Evolutionary conservation across 2,113 vertebrate genomes (phyloP).

Genomic region (Oncorhynchus gorbuscha): DNA sequence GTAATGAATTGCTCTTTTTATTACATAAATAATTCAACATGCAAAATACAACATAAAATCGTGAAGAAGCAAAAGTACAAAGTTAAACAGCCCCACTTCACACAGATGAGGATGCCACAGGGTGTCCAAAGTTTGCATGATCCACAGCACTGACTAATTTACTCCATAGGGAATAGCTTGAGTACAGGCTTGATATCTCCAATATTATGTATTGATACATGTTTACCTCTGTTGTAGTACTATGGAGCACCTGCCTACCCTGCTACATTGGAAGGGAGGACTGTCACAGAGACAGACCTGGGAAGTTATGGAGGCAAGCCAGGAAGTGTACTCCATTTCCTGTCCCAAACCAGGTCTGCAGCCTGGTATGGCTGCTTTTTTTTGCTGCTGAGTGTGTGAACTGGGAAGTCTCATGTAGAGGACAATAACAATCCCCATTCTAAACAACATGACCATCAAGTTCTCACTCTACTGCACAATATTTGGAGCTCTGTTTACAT

Average conservation of each 20-base stretch:
- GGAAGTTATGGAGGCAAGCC: slow-evolving; percentile 39
- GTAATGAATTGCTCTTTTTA: no score
- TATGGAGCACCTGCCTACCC: slow-evolving; percentile 12
- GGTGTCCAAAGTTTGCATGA: background rate
- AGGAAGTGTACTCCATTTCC: background rate
- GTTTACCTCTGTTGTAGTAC: slow-evolving; percentile 28
- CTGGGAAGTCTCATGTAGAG: background rate
- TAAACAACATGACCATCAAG: no score
- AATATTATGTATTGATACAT: background rate
- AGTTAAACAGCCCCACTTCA: slow-evolving; percentile 34
- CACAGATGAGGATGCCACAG: background rate
- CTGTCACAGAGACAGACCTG: slow-evolving; percentile 6
- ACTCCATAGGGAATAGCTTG: background rate
- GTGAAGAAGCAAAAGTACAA: background rate
- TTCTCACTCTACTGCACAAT: background rate
- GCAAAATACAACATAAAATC: no score
- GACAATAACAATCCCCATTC: no score
- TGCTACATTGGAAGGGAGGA: slow-evolving; percentile 55
- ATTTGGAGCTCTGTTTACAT: background rate
- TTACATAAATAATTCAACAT: no score
- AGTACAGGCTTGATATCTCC: background rate
- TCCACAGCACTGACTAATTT: background rate
- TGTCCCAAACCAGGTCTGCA: background rate
- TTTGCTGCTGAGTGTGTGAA: background rate
- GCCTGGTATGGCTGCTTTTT: background rate